Base-by-base conservation (phyloP, 1,140 invertebrate species). In the Scaptomyza montana region DNA sequence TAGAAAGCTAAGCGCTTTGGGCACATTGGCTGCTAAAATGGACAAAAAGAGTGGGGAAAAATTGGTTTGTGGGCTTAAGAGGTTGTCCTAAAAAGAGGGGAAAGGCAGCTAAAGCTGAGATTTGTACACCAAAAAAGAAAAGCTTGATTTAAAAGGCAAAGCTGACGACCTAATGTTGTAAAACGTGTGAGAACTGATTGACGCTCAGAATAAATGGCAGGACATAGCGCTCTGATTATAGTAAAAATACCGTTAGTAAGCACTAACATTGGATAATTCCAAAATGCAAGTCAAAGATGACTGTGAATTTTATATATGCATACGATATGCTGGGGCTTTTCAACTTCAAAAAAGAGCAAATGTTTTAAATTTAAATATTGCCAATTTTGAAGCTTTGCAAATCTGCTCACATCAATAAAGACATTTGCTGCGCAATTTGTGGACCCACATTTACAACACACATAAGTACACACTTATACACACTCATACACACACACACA, bases 1-100 rank as follows among this genome's bases (percentile, higher is more conserved):
- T 77, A 57, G 47, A 74, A 55, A 59, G 64, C 68, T 84, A 84
- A 84, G 85, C 74, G 80, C 80, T 79, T 69, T 77, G 55, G 80
- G 80, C 79, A 39, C 21, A 25, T 25, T 25, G 21, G 21, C 21
- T 25, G 21, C 21, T 9, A 30, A 41, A 55, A 39, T n/a, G 54
- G 39, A 28, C 8, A 5, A 28, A 8, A 13, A 28, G 39, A 33
- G 5, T 30, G 43, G 7, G 16, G 10, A 28, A 9, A 5, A 69
- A 9, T 1, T 21, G 21, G 21, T 2, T 21, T 21, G 21, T 21
- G 16, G 53, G 36, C 12, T 6, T 36, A 2, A 13, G 12, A 43
- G 39, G 39, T 12, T 12, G 21, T 25, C n/a, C 39, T n/a, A 43
- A 43, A 43, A n/a, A n/a, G 10, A 41, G 10, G 4, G 3, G 8